Evolutionary conservation across 2,888 invertebrate genomes (phyloP).

Genomic region (Epsilonema sp.): DNA sequence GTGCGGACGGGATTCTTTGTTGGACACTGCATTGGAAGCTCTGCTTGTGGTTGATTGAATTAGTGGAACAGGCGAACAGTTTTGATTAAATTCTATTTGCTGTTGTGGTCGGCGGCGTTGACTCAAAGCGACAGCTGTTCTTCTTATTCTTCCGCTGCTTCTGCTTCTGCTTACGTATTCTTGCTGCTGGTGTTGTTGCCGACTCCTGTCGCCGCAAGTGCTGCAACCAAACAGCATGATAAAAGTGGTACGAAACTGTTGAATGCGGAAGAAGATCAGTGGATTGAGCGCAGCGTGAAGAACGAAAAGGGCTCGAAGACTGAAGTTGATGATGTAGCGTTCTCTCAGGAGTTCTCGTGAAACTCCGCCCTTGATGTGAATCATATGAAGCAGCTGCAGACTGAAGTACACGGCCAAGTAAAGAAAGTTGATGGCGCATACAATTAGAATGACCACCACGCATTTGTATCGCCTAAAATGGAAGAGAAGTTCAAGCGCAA

Average conservation of each 20-base stretch:
- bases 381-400: conserved; percentile 6
- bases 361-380: conserved; percentile 4
- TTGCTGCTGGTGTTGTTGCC: too few relatives aligned
- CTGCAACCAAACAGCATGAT: conserved; percentile 16
- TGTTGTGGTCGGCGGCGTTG: too few relatives aligned
- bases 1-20: too few relatives aligned
- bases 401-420: conserved; percentile 8
- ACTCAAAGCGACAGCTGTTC: too few relatives aligned
- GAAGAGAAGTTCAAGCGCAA: background rate
- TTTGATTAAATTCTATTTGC: too few relatives aligned
- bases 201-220: too few relatives aligned
- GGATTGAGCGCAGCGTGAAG: conserved; percentile 10
- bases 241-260: conserved; percentile 17
- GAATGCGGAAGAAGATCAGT: conserved; percentile 9
- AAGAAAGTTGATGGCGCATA: conserved; percentile 5
- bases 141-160: too few relatives aligned
- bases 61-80: too few relatives aligned
- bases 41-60: too few relatives aligned
- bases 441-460: conserved; percentile 8
- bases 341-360: background rate
- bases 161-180: too few relatives aligned
- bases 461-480: conserved; percentile 7
- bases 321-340: conserved; percentile 5
- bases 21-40: too few relatives aligned
- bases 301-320: conserved; percentile 7